Evolutionary conservation across 2,113 vertebrate species (phyloP).

Genomic region (Fregetta grallaria): DNA sequence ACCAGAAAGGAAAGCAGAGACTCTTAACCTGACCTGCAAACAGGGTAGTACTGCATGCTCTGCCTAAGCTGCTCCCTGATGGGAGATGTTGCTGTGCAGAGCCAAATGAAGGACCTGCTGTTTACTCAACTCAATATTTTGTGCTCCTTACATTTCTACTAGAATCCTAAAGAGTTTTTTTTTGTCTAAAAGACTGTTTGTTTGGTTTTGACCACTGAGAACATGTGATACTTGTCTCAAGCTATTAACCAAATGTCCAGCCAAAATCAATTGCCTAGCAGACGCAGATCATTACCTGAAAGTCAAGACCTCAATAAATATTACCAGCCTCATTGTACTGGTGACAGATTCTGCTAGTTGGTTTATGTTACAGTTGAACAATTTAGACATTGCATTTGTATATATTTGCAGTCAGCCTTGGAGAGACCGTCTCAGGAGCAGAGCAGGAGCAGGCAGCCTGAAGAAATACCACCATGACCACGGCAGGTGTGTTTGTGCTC

Average conservation of each 20-base stretch:
- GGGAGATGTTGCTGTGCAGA: background rate
- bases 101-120: background rate
- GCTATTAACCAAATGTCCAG: conserved; percentile 44
- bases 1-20: background rate
- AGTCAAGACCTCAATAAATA: conserved; percentile 68
- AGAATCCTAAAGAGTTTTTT: background rate
- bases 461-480: conserved; percentile 7
- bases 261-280: conserved; percentile 61
- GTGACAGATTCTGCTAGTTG: conserved; percentile 51
- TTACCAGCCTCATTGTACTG: conserved; percentile 27
- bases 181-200: background rate
- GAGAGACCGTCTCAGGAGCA: background rate
- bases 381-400: conserved; percentile 33
- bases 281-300: conserved; percentile 2
- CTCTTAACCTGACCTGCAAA: background rate
- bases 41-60: background rate
- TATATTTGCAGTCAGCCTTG: conserved; percentile 29
- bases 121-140: background rate
- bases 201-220: conserved; percentile 8
- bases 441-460: background rate
- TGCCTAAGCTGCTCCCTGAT: background rate
- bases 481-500: background rate
- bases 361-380: conserved; percentile 45
- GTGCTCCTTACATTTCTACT: background rate
- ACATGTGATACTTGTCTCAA: conserved; percentile 22